These are phyloP conservation scores for Nineta flava DNA, from an alignment of 2,888 invertebrate genomes.

Conservation along the genomic window DNA sequence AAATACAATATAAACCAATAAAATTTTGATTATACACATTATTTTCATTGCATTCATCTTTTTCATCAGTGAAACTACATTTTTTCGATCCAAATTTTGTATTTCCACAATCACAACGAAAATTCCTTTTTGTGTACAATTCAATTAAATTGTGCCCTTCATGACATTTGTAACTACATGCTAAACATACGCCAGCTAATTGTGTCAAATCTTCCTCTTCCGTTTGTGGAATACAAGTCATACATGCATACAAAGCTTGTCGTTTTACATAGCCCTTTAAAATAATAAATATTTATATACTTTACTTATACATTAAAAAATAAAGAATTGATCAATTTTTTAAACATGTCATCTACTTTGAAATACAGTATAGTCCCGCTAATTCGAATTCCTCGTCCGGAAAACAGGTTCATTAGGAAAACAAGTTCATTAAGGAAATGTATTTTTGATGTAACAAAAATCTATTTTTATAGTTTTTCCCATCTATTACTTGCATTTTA, in stretches of 20 bases:
- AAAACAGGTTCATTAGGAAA: no score
- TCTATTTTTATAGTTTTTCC: no score
- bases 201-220: slow-evolving; percentile 34
- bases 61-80: slow-evolving; percentile 49
- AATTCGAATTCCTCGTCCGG: no score
- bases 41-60: slow-evolving; percentile 46
- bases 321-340: neutral
- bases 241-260: slow-evolving; percentile 89
- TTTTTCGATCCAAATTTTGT: slow-evolving; percentile 48
- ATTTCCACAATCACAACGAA: slow-evolving; percentile 92
- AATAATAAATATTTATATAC: slow-evolving; percentile 7
- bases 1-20: slow-evolving; percentile 79
- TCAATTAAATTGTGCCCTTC: slow-evolving; percentile 91
- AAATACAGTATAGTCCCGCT: no score
- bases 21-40: slow-evolving; percentile 92
- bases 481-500: no score
- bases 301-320: no score
- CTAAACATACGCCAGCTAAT: slow-evolving; percentile 79
- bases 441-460: no score
- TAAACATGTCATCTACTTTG: neutral
- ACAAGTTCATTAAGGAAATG: no score
- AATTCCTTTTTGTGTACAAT: slow-evolving; percentile 90
- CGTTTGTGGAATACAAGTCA: slow-evolving; percentile 57
- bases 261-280: slow-evolving; percentile 77
- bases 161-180: slow-evolving; percentile 88